phyloP scores from a whole-genome alignment of 2,113 vertebrate genomes.

The Platichthys flesus region DNA sequence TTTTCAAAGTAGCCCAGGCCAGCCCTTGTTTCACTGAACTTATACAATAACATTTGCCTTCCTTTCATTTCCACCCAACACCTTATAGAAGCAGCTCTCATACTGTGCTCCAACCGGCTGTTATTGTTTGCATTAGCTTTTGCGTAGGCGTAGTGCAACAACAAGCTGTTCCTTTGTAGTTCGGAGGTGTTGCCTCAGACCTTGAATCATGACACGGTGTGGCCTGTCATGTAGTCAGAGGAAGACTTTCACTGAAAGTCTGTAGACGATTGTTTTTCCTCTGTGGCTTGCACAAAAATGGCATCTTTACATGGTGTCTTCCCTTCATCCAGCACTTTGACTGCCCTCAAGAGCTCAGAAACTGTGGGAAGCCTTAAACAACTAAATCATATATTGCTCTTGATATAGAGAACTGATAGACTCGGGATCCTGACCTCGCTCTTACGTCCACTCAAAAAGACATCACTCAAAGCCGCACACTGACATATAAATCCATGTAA shows the following conservation, averaged over 20 bases:
- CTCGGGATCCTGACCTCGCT: conserved; percentile 5
- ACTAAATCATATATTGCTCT: conserved; percentile 22
- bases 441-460: background rate
- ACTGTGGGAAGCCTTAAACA: conserved; percentile 16
- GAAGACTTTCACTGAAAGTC: conserved; percentile 14
- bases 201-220: conserved; percentile 30
- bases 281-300: conserved; percentile 17
- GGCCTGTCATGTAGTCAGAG: conserved; percentile 28
- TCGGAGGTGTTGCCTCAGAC: conserved; percentile 18
- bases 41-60: conserved; percentile 13
- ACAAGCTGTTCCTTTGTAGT: conserved; percentile 4
- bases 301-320: conserved; percentile 6
- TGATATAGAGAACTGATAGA: conserved; percentile 14
- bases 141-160: background rate
- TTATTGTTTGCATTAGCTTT: conserved; percentile 10
- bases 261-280: conserved; percentile 37
- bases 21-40: background rate
- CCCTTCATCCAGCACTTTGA: conserved; percentile 14
- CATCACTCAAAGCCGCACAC: conserved; percentile 17
- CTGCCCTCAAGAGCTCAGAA: conserved; percentile 16
- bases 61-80: background rate
- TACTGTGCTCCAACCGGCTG: conserved; percentile 9
- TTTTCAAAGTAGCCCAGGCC: too few relatives aligned
- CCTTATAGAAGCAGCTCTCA: conserved; percentile 28
- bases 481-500: background rate